Evolutionary conservation across 2,888 invertebrate genomes (phyloP).

Genomic region (Tuta absoluta): DNA sequence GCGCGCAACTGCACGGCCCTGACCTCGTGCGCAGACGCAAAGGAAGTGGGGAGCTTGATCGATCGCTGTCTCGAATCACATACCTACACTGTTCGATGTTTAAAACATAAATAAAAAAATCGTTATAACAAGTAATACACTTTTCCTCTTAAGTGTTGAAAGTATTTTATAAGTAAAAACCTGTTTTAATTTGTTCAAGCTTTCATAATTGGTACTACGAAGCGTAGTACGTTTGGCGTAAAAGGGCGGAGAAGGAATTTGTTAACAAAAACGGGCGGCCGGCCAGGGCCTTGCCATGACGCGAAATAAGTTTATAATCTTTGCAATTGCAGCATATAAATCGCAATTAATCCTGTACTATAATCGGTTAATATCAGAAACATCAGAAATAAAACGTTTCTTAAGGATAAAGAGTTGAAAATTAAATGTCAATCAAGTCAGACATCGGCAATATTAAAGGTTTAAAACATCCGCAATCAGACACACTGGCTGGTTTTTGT

Average conservation of each 20-base stretch:
- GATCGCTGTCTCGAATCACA: conserved; percentile 40
- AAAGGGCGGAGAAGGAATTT: conserved; percentile 22
- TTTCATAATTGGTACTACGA: conserved; percentile 29
- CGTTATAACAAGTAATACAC: conserved; percentile 1
- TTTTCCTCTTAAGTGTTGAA: conserved; percentile 24
- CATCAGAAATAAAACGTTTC: conserved; percentile 34
- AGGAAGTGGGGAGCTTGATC: conserved; percentile 42
- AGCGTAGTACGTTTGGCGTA: conserved; percentile 29
- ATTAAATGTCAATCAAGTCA: conserved; percentile 52
- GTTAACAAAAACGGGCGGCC: conserved; percentile 24
- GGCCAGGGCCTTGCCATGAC: conserved; percentile 22
- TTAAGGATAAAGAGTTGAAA: conserved; percentile 45
- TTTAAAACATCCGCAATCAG: conserved; percentile 50
- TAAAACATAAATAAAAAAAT: background rate
- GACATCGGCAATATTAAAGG: conserved; percentile 50
- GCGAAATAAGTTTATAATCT: conserved; percentile 26
- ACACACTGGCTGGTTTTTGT: conserved; percentile 62
- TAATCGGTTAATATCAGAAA: conserved; percentile 29
- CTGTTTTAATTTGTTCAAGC: conserved; percentile 29
- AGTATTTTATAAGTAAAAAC: conserved; percentile 26
- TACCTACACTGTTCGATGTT: conserved; percentile 26
- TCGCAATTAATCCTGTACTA: conserved; percentile 24
- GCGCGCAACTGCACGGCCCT: conserved; percentile 43
- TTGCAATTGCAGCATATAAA: conserved; percentile 28
- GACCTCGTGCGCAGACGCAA: conserved; percentile 51